Base-by-base conservation (phyloP, 64 coral and sea anemone species). In the Stichodactyla helianthus region DNA sequence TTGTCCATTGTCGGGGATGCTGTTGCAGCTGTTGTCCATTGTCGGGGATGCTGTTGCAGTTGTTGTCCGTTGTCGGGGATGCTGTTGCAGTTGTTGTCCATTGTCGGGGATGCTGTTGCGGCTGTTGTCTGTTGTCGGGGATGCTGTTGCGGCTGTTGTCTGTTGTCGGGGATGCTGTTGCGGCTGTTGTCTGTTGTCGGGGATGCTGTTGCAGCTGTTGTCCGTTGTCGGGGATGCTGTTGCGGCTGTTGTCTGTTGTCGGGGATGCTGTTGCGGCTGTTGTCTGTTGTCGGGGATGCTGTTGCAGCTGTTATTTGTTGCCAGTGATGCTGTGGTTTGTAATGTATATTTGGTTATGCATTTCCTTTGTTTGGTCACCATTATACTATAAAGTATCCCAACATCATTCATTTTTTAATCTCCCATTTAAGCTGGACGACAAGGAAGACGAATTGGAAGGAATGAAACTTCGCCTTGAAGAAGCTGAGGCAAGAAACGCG, bases 401-500 rank as follows among this genome's bases (percentile, higher is more conserved):
- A 5, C 20, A 65, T 22, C 62, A 74, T 35, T 7, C n/a, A 12
- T 31, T 25, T 25, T 9, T 71, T 9, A 5, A 71, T 20, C n/a
- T 71, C 23, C 12, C 26, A 27, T 74, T 26, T 77, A 50, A 99
- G 97, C 88, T 99, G n/a, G 97, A 99, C 31, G 97, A 99, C 44
- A 89, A 89, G 27, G 88, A 99, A 19, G 97, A 99, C 11, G 93
- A 99, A 84, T 25, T 95, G 15, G 93, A 92, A 2, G 79, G 90
- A 27, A 58, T 95, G 18, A 92, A 88, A 57, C 57, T 94, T 16
- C 79, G 88, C 28, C 93, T 99, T 20, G 93, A 95, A 22, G 97
- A 99, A 68, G 88, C 88, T 0, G 97, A 99, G 53, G 82, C 89
- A 11, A 83, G 88, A 6, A 82, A 87, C 16, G 91, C 93, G 25